Evolutionary conservation across 1,140 invertebrate species (phyloP).

Genomic region (Drosophila watanabei): DNA sequence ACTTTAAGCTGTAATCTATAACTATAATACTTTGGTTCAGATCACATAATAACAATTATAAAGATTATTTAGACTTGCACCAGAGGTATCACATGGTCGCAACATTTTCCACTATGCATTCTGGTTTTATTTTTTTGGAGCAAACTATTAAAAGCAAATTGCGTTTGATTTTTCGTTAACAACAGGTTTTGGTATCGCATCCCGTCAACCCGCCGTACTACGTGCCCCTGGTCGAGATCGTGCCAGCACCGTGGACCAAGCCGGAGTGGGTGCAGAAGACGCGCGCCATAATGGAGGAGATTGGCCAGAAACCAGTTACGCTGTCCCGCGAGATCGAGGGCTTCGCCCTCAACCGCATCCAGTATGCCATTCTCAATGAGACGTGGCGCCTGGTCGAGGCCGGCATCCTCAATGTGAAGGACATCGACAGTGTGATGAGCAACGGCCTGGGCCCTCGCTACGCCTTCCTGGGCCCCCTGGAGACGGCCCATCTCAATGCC

Average conservation of each 20-base stretch:
- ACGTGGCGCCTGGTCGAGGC: constrained; percentile 95
- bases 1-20: too few species aligned
- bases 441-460: constrained; percentile 98
- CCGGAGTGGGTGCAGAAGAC: constrained; percentile 87
- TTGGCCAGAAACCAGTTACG: constrained; percentile 96
- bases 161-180: constrained; percentile 10
- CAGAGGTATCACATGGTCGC: not conserved
- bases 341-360: constrained; percentile 97
- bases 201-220: constrained; percentile 99
- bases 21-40: too few species aligned
- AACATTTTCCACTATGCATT: not conserved
- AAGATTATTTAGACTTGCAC: not conserved
- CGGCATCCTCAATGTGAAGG: constrained; percentile 93
- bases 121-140: not conserved
- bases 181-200: constrained; percentile 89
- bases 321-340: constrained; percentile 95
- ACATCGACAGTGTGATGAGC: constrained; percentile 97
- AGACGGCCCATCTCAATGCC: constrained; percentile 98
- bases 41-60: not conserved
- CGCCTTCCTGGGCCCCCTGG: constrained; percentile 96
- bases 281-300: constrained; percentile 92
- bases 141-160: constrained; percentile 4
- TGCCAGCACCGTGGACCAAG: constrained; percentile 96
- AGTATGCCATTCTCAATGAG: constrained; percentile 98
- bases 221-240: constrained; percentile 96